Percentiles rank a stretch among this genome's conserved stretches.
Evolutionary conservation across 1,140 invertebrate species (phyloP).

Genomic region (Diploscapter pachys): DNA sequence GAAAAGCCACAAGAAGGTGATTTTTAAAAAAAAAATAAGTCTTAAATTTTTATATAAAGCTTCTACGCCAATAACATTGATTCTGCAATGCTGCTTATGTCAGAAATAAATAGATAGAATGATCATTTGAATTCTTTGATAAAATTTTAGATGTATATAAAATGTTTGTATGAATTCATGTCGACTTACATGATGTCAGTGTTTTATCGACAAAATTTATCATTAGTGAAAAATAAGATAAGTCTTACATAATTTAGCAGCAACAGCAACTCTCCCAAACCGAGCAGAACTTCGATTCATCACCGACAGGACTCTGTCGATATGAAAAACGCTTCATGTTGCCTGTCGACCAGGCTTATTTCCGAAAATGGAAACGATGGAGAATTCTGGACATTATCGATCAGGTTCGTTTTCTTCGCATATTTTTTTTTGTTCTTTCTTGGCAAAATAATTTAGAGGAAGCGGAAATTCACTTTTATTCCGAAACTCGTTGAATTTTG

Average conservation of each 20-base stretch:
- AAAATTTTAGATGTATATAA: too few species aligned
- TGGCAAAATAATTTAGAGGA: neutral
- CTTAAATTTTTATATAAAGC: slow-evolving; percentile 1
- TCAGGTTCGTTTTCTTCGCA: too few species aligned
- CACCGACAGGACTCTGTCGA: slow-evolving; percentile 43
- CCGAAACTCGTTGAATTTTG: slow-evolving; percentile 52
- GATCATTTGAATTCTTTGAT: neutral
- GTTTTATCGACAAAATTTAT: too few species aligned
- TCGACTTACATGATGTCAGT: slow-evolving; percentile 11
- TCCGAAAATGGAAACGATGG: neutral
- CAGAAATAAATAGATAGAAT: slow-evolving; percentile 32
- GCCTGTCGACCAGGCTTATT: slow-evolving; percentile 38
- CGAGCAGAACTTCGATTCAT: slow-evolving; percentile 26
- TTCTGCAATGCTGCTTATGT: slow-evolving; percentile 33
- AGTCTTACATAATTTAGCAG: neutral
- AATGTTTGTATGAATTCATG: slow-evolving; percentile 37
- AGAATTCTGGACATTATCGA: too few species aligned
- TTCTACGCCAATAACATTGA: neutral
- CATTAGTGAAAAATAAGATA: slow-evolving; percentile 10
- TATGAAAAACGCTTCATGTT: slow-evolving; percentile 55
- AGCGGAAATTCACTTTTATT: slow-evolving; percentile 23
- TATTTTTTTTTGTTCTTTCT: too few species aligned
- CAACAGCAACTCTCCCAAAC: slow-evolving; percentile 1
- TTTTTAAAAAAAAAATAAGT: slow-evolving; percentile 7
- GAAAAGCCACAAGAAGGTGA: slow-evolving; percentile 5